Evolutionary conservation across 2,797 vertebrate species (phyloP), one percentile per base, ranked within the genome.

Genomic region (Acomys russatus): DNA sequence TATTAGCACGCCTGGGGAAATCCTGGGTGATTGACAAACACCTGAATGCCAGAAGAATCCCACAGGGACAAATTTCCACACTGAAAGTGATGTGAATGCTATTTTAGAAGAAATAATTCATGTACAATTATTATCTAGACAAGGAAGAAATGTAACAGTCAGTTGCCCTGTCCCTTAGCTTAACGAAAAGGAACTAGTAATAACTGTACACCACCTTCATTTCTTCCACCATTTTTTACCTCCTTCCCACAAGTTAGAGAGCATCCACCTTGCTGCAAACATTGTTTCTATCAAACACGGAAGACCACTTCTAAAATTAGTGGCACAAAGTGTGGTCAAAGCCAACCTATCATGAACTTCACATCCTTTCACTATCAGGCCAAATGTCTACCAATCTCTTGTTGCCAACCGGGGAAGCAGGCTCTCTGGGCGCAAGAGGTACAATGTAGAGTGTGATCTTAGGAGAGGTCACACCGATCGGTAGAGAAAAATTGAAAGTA

Each of bases 61-160:
- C 51, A 44, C 4, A 35, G 17, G 30, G 30, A 83, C 10, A 93
- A 79, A 28, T 44, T 70, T 94, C 49, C 56, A 85, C n/a, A n/a
- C 8, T 38, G 38, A 87, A 94, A 84, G 88, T 20, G 86, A 59
- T 17, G 2, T 15, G 61, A 91, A 83, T 85, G 84, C 35, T 61
- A 66, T 88, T 90, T 66, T 73, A 64, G 70, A 88, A 93, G 38
- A 90, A 95, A 86, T 76, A 38, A 38, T 63, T 95, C 56, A 73
- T 33, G 17, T 64, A 15, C 38, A 90, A 77, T 4, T 35, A 79
- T 5, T 64, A 38, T 76, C 77, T 25, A 88, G 56, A 92, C 56
- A 88, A 93, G 87, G n/a, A 95, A 66, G 33, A 74, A 87, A 80
- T 8, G 22, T 90, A 54, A 64, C 59, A 68, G 12, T 88, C 20